Conservation (phyloP, 1,140 invertebrate species). For the Argopecten irradians region DNA sequence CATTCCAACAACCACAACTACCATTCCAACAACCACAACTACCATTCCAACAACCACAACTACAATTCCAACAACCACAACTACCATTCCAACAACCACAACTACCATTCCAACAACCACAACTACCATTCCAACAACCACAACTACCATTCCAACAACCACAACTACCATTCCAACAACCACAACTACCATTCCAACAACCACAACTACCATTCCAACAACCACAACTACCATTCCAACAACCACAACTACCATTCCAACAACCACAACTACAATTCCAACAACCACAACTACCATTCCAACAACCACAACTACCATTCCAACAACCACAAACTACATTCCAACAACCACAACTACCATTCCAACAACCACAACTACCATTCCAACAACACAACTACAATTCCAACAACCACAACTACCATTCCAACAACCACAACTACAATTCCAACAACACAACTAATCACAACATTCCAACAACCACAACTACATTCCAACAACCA, state of each 20-base stretch:
- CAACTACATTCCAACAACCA: neutral
- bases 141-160: neutral
- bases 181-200: neutral
- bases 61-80: neutral
- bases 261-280: neutral
- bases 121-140: neutral
- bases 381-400: neutral
- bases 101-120: neutral
- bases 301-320: neutral
- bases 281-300: neutral
- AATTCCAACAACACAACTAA: neutral
- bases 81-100: neutral
- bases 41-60: neutral
- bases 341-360: neutral
- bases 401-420: neutral
- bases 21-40: neutral
- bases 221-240: neutral
- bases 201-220: neutral
- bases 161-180: neutral
- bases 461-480: neutral
- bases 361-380: neutral
- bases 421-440: neutral
- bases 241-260: neutral
- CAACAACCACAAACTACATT: neutral
- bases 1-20: neutral